phyloP scores from a whole-genome alignment of 2,888 invertebrate species.

The Allacma fusca region DNA sequence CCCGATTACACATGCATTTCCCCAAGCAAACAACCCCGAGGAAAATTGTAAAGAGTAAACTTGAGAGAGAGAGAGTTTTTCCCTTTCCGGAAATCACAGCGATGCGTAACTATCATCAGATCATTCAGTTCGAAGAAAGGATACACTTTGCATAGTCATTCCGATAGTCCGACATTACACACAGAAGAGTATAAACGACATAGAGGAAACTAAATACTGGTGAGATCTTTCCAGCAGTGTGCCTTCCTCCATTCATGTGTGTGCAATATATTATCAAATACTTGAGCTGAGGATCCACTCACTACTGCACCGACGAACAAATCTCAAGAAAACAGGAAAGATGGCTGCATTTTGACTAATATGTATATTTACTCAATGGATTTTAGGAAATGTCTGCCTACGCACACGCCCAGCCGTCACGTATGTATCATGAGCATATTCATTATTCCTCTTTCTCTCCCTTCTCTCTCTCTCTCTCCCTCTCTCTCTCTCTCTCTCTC shows the following conservation, averaged over 20 bases:
- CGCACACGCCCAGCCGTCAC: conserved; percentile 1
- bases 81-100: conserved; percentile 2
- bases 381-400: conserved; percentile 4
- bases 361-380: conserved; percentile 16
- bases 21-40: conserved; percentile 7
- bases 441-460: conserved; percentile 5
- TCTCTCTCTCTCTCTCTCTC: neutral
- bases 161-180: neutral
- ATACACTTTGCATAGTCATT: neutral
- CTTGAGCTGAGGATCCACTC: neutral
- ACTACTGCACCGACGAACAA: neutral
- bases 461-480: neutral
- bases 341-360: conserved; percentile 11
- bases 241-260: neutral
- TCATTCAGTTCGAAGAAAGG: conserved; percentile 14
- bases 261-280: conserved; percentile 10
- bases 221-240: neutral
- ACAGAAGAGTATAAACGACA: neutral
- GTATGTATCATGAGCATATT: neutral
- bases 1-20: neutral
- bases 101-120: conserved; percentile 9
- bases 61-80: neutral
- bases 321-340: conserved; percentile 7
- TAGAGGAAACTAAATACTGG: neutral
- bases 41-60: neutral